Evolutionary conservation across 2,113 vertebrate species (phyloP).

Genomic region (Acrocephalus kingi): DNA sequence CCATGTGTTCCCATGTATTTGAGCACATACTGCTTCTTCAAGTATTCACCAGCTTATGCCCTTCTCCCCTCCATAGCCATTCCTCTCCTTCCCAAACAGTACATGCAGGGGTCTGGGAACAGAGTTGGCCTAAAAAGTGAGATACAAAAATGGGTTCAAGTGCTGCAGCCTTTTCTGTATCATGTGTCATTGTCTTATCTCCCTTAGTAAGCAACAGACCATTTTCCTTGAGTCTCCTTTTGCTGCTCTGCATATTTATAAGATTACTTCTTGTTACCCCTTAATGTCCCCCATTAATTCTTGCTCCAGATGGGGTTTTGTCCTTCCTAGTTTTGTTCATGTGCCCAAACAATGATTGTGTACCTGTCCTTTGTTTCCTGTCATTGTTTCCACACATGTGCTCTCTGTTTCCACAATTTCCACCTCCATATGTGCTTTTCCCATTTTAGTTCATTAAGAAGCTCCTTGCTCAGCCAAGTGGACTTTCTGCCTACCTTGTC

Average conservation of each 20-base stretch:
- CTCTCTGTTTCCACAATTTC: constrained; percentile 25
- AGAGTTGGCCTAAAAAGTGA: neutral
- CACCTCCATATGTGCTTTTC: constrained; percentile 1
- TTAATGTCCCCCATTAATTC: neutral
- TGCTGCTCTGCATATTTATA: neutral
- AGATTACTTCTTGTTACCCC: neutral
- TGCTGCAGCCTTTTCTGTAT: neutral
- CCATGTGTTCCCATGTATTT: neutral
- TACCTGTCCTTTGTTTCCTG: neutral
- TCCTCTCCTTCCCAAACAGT: neutral
- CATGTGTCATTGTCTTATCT: neutral
- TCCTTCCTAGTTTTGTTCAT: constrained; percentile 18
- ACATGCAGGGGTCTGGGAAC: neutral
- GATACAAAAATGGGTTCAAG: neutral
- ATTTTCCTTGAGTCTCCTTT: neutral
- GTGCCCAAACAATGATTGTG: neutral
- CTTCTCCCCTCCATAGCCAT: neutral
- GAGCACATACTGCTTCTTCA: neutral
- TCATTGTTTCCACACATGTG: neutral
- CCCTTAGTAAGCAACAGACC: neutral
- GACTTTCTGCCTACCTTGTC: neutral
- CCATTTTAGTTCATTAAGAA: constrained; percentile 1
- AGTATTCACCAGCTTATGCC: neutral
- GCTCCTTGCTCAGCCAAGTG: neutral
- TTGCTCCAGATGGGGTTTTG: neutral